Percentiles rank a stretch among this genome's conserved stretches.
phyloP scores from a whole-genome alignment of 2,888 invertebrate genomes.

The Bembecia ichneumoniformis region DNA sequence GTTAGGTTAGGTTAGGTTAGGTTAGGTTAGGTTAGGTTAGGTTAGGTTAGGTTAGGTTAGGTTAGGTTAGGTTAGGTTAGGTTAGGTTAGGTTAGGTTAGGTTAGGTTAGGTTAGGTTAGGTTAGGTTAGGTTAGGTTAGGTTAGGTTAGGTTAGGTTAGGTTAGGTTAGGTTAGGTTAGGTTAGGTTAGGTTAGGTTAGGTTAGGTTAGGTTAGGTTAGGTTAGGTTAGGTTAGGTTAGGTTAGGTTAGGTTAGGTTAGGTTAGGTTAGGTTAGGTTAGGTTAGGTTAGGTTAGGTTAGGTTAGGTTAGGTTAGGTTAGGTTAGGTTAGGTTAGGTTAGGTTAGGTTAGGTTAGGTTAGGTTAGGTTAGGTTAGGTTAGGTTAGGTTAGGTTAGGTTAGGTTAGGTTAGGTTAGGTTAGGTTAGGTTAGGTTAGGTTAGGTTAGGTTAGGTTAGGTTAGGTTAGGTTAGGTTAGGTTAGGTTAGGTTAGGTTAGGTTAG shows the following conservation, averaged over 20 bases:
- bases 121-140: conserved; percentile 3
- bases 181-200: conserved; percentile 3
- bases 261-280: conserved; percentile 3
- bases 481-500: conserved; percentile 3
- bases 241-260: conserved; percentile 2
- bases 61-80: conserved; percentile 3
- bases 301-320: conserved; percentile 3
- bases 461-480: conserved; percentile 3
- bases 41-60: conserved; percentile 6
- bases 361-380: conserved; percentile 3
- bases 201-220: conserved; percentile 3
- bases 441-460: conserved; percentile 3
- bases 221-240: conserved; percentile 3
- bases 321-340: conserved; percentile 2
- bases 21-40: conserved; percentile 7
- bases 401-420: conserved; percentile 3
- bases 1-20: conserved; percentile 6
- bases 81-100: conserved; percentile 3
- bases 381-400: conserved; percentile 3
- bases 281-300: conserved; percentile 3
- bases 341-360: conserved; percentile 1
- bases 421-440: conserved; percentile 3
- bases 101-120: conserved; percentile 3
- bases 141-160: conserved; percentile 3
- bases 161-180: conserved; percentile 3